Percentiles rank a stretch among this genome's conserved stretches.
These are phyloP conservation scores for Drosophila fungiperda DNA, from an alignment of 2,888 invertebrate genomes.

Conservation along the genomic window DNA sequence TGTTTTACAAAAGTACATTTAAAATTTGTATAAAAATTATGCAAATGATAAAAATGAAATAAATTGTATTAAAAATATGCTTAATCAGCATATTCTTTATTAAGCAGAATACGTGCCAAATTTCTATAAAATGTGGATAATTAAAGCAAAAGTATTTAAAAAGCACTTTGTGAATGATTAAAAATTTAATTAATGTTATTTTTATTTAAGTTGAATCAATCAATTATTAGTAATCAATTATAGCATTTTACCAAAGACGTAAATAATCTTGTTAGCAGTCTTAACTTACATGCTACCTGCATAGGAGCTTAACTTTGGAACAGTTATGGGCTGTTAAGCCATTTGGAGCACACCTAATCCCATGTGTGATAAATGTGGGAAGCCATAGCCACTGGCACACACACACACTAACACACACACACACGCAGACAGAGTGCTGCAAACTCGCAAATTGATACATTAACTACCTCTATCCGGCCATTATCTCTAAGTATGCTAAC, in stretches of 20 bases:
- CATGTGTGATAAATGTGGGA: conserved; percentile 41
- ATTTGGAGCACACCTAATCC: conserved; percentile 35
- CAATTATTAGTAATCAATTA: not conserved
- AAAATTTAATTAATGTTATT: not conserved
- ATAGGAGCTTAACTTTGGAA: conserved; percentile 6
- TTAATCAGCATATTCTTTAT: too few relatives aligned
- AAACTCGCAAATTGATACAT: conserved; percentile 67
- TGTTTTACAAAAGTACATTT: not conserved
- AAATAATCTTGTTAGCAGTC: not conserved
- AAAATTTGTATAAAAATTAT: not conserved
- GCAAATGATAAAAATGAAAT: not conserved
- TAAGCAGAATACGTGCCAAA: not conserved
- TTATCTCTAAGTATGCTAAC: conserved; percentile 66
- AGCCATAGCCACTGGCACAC: conserved; percentile 34
- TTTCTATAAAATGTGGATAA: not conserved
- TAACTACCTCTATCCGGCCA: conserved; percentile 81
- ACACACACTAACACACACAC: not conserved
- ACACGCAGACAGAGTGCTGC: not conserved
- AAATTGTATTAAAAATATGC: not conserved
- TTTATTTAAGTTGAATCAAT: not conserved
- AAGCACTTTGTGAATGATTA: not conserved
- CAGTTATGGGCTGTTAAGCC: conserved; percentile 46
- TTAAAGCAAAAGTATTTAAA: not conserved
- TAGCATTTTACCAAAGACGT: not conserved
- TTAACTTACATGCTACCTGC: not conserved